Conservation (phyloP, 2,113 vertebrate species). For the Percopsis transmontana region DNA sequence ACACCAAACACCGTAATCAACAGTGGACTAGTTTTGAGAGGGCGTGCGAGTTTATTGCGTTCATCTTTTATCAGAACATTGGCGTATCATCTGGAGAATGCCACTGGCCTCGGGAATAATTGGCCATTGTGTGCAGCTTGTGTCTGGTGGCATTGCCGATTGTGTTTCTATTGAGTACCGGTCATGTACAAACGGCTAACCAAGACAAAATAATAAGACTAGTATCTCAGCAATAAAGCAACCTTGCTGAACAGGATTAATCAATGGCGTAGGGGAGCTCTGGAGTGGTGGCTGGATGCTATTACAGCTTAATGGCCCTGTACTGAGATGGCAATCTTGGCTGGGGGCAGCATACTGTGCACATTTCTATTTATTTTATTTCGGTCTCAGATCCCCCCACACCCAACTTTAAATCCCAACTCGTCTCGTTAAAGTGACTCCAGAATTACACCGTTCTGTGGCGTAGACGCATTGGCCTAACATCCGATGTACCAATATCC, state of each 20-base stretch:
- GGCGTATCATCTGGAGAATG: no score
- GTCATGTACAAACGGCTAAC: constrained; percentile 7
- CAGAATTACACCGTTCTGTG: constrained; percentile 1
- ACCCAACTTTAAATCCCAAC: not conserved
- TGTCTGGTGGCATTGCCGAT: no score
- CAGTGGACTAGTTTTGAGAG: no score
- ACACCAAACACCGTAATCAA: not conserved
- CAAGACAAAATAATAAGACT: constrained; percentile 17
- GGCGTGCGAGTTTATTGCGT: no score
- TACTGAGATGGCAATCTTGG: constrained; percentile 38
- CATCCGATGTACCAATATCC: no score
- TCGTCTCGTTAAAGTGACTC: not conserved
- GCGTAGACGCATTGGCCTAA: no score
- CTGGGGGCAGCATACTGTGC: constrained; percentile 21
- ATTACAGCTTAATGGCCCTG: constrained; percentile 49
- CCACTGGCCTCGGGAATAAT: no score
- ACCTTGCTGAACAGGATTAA: constrained; percentile 44
- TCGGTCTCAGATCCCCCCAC: not conserved
- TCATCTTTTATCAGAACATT: no score
- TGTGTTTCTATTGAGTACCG: not conserved
- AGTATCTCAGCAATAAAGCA: constrained; percentile 17
- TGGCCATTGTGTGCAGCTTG: no score
- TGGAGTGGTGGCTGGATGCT: constrained; percentile 42
- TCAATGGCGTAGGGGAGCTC: constrained; percentile 39
- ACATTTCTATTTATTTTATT: constrained; percentile 6